A percentile compares a stretch with the other conserved stretches of the same genome.
phyloP scores from a whole-genome alignment of 1,140 invertebrate genomes.

The Dendroctonus ponderosae region DNA sequence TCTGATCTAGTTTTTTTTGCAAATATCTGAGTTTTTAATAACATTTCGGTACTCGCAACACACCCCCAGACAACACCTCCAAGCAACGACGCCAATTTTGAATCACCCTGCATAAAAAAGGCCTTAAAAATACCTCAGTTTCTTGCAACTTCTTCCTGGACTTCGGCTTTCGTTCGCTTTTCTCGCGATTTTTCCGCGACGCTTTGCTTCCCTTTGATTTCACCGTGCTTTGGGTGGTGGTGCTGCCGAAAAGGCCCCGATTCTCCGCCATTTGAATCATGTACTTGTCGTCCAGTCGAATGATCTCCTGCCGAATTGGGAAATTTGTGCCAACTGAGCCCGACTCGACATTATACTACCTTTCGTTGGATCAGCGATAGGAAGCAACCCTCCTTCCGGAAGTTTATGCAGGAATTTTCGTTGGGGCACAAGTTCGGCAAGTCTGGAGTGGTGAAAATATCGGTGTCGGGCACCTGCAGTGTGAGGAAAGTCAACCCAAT shows the following conservation, averaged over 20 bases:
- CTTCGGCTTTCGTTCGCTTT: conserved; percentile 33
- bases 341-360: conserved; percentile 34
- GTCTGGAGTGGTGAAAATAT: conserved; percentile 64
- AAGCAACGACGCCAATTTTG: no score
- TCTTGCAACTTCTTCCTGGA: conserved; percentile 34
- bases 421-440: conserved; percentile 59
- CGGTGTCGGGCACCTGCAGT: conserved; percentile 64
- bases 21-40: no score
- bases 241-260: conserved; percentile 68
- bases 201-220: conserved; percentile 38
- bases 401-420: conserved; percentile 52
- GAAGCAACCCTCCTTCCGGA: conserved; percentile 64
- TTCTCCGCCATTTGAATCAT: conserved; percentile 77
- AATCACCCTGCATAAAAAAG: no score
- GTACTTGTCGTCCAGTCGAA: conserved; percentile 72
- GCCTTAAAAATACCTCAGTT: conserved; percentile 28
- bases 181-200: conserved; percentile 38
- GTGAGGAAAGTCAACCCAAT: neutral
- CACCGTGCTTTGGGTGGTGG: conserved; percentile 40
- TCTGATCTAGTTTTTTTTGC: no score
- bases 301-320: conserved; percentile 57
- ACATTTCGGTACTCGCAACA: no score
- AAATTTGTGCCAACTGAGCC: neutral
- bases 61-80: no score
- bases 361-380: conserved; percentile 70